Evolutionary conservation across 1,140 invertebrate species (phyloP).

Genomic region (Steinernema khuongi): DNA sequence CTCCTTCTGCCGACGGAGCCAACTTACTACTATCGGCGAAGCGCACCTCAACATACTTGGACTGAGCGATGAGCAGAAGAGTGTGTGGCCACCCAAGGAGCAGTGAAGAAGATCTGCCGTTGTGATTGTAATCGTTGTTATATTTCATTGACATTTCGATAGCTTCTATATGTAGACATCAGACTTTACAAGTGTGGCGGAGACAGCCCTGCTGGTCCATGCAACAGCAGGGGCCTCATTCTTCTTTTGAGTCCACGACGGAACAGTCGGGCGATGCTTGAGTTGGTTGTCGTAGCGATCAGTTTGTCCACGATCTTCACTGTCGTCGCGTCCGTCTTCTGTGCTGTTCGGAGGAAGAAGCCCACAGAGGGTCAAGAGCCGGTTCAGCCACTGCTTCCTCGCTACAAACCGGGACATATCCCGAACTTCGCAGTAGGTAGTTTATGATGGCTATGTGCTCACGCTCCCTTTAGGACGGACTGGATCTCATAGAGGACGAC

Average conservation of each 20-base stretch:
- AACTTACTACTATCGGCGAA: background rate
- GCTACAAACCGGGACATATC: slow-evolving; percentile 1
- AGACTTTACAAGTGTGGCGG: background rate
- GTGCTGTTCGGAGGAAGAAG: background rate
- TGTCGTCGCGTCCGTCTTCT: background rate
- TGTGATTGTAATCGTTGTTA: background rate
- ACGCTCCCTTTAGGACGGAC: background rate
- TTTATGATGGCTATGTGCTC: background rate
- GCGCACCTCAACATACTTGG: background rate
- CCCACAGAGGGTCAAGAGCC: background rate
- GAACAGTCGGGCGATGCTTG: background rate
- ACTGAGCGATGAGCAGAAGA: background rate
- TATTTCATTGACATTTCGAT: no score
- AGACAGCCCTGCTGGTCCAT: background rate
- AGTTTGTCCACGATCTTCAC: background rate
- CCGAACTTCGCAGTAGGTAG: background rate
- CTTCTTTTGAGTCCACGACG: background rate
- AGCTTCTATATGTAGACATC: no score
- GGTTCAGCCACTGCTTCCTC: background rate
- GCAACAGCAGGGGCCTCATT: background rate
- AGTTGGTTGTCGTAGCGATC: background rate
- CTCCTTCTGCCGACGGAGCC: background rate
- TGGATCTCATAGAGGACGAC: slow-evolving; percentile 1
- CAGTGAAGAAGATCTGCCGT: background rate
- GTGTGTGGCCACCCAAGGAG: background rate